Percentiles rank a stretch among this genome's conserved stretches.
These are phyloP conservation scores for Sphaerodactylus townsendi DNA, from an alignment of 2,113 vertebrate species.

Conservation along the genomic window DNA sequence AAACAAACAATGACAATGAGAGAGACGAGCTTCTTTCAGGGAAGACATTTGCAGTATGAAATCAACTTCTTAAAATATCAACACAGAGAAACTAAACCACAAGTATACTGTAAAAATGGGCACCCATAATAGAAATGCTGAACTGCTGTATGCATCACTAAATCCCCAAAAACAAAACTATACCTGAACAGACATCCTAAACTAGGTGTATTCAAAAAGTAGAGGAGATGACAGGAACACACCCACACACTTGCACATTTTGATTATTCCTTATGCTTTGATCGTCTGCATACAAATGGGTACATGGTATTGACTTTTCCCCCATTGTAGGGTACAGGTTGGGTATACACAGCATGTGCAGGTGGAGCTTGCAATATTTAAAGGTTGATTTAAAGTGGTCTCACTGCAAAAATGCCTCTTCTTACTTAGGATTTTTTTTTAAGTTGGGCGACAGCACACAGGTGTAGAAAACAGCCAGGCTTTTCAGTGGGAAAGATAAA, in stretches of 20 bases:
- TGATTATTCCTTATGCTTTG: not conserved
- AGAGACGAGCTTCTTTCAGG: not conserved
- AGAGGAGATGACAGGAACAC: not conserved
- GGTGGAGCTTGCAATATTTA: no score
- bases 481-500: no score
- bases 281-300: not conserved
- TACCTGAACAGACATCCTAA: not conserved
- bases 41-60: not conserved
- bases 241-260: not conserved
- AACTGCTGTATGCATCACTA: not conserved
- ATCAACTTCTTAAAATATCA: not conserved
- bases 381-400: no score
- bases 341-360: no score
- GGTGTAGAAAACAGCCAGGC: no score
- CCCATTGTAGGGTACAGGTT: no score
- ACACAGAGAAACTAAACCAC: not conserved
- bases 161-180: not conserved
- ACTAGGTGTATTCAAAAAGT: not conserved
- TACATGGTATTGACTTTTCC: no score
- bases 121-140: not conserved
- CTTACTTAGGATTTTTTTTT: no score
- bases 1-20: not conserved
- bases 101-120: not conserved
- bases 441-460: no score
- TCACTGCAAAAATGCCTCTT: no score